Base-by-base conservation (phyloP, 2,888 invertebrate genomes). In the Spisula solida region DNA sequence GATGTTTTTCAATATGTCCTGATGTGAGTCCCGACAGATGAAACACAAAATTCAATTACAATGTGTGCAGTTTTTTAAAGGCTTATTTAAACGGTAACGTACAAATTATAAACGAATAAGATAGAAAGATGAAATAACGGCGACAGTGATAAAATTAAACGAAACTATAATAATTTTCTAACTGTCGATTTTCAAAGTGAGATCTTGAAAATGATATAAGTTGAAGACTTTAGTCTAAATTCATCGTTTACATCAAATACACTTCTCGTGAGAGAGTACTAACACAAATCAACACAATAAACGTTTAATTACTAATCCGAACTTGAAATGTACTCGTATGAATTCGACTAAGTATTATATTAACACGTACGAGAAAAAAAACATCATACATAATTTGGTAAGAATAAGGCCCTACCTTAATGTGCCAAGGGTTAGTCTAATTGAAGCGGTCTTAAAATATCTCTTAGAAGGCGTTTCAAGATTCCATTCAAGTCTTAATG, bases 401-500 rank as follows among this genome's bases (percentile, higher is more conserved):
- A 16, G 16, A 51, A 1, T 51, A 16, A 51, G 51, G 16, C 51
- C 51, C 51, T 51, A 51, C 51, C 60, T 66, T 10, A 25, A 66
- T 25, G 60, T 25, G n/a, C 25, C n/a, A 66, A n/a, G n/a, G n/a
- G 60, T 66, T 6, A 66, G 25, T n/a, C n/a, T 66, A 66, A 16
- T 66, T 66, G 60, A 66, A 66, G 25, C 60, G 60, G 60, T 75
- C 18, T 75, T 34, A 34, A 75, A 25, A 75, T 18, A 25, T 18
- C 8, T 31, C n/a, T 12, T 16, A 31, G n/a, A 34, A 34, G 75
- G 75, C 75, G 75, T 75, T 31, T 75, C 12, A 29, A 31, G 75
- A 47, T 51, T 75, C 75, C 34, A 25, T 79, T 85, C 20, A 79
- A 25, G 14, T 34, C 55, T 85, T 85, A 79, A 85, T 85, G 78